These are phyloP conservation scores for Rhyzopertha dominica DNA, from an alignment of 1,140 invertebrate genomes.

Conservation along the genomic window DNA sequence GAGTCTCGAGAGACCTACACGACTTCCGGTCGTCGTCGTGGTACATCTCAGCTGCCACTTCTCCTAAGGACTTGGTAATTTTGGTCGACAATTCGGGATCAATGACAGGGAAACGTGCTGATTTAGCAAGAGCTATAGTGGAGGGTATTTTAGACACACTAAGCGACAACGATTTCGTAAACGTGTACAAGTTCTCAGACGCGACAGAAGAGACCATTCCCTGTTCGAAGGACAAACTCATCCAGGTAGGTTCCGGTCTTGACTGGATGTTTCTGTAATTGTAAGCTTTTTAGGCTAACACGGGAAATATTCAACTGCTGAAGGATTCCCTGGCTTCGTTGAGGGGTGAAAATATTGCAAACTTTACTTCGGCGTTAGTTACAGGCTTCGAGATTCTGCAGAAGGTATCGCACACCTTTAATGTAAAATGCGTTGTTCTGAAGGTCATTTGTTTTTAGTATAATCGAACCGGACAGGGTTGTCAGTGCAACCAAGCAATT, in stretches of 20 bases:
- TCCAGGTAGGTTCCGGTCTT: conserved; percentile 55
- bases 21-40: conserved; percentile 84
- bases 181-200: conserved; percentile 81
- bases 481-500: conserved; percentile 96
- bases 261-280: not conserved
- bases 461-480: conserved; percentile 73
- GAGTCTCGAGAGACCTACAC: conserved; percentile 68
- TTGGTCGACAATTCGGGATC: conserved; percentile 86
- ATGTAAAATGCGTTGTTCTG: not conserved
- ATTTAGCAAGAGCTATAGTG: conserved; percentile 81
- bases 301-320: conserved; percentile 79
- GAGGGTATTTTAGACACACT: conserved; percentile 89
- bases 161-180: conserved; percentile 94
- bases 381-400: conserved; percentile 89
- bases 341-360: conserved; percentile 74
- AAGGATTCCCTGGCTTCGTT: conserved; percentile 66
- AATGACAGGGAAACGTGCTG: conserved; percentile 77
- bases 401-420: conserved; percentile 58
- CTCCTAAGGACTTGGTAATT: conserved; percentile 94
- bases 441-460: conserved; percentile 53
- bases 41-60: conserved; percentile 95
- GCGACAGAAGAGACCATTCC: conserved; percentile 69
- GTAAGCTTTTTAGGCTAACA: conserved; percentile 61
- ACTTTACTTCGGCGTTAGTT: conserved; percentile 86
- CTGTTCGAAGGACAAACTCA: conserved; percentile 83